Percentiles rank a stretch among this genome's conserved stretches.
phyloP scores from a whole-genome alignment of 1,140 invertebrate genomes.

The Idris sp. region DNA sequence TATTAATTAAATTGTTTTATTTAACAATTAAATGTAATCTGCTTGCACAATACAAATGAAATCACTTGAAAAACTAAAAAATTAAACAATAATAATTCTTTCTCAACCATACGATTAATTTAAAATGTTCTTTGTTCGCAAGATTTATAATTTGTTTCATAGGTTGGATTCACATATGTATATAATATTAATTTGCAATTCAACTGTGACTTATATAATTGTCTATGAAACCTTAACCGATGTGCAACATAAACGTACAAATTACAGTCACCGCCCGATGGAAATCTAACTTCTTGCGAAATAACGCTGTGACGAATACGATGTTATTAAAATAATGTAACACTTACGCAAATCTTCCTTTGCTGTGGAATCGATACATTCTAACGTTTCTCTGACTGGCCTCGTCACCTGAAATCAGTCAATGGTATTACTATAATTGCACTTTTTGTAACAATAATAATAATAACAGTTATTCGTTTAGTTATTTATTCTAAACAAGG shows the following conservation, averaged over 20 bases:
- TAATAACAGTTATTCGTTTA: no score
- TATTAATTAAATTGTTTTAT: no score
- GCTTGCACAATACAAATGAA: no score
- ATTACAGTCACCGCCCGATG: constrained; percentile 18
- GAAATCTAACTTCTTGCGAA: constrained; percentile 44
- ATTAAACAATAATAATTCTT: no score
- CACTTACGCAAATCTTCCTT: constrained; percentile 77
- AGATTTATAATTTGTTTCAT: no score
- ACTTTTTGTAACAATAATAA: no score
- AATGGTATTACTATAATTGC: constrained; percentile 37
- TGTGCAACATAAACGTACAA: constrained; percentile 9
- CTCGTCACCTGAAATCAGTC: constrained; percentile 68
- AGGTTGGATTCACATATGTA: constrained; percentile 5
- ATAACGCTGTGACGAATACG: constrained; percentile 32
- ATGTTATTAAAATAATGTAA: constrained; percentile 53
- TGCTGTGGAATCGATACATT: constrained; percentile 61
- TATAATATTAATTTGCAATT: constrained; percentile 21
- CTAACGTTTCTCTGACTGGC: constrained; percentile 55
- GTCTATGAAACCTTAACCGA: constrained; percentile 12
- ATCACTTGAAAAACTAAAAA: no score
- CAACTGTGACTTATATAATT: constrained; percentile 20
- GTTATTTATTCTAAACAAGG: neutral
- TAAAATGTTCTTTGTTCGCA: no score
- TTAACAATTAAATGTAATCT: no score
- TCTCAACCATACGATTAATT: no score